Percentiles rank a stretch among this genome's conserved stretches.
These are phyloP conservation scores for Drosophila murphyi DNA, from an alignment of 1,140 invertebrate species.

Conservation along the genomic window DNA sequence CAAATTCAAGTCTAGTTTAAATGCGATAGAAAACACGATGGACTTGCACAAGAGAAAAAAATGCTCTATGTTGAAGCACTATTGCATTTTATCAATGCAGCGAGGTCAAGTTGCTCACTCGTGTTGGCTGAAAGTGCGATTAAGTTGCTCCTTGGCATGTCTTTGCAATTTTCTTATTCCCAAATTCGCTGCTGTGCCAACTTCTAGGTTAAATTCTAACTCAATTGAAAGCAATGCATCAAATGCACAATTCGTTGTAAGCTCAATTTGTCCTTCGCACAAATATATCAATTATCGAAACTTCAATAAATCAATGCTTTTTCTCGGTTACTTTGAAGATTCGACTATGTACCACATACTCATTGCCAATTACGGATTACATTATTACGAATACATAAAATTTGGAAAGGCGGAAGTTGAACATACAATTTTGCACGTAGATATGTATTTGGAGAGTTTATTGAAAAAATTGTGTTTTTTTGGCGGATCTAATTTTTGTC, in stretches of 20 bases:
- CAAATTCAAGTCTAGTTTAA: constrained; percentile 49
- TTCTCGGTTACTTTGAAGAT: neutral
- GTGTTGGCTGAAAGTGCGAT: constrained; percentile 20
- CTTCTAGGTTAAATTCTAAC: neutral
- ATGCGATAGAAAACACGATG: constrained; percentile 24
- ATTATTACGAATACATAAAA: too few species aligned
- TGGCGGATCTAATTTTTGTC: too few species aligned
- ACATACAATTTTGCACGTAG: too few species aligned
- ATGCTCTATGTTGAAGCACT: neutral
- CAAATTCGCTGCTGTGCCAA: neutral
- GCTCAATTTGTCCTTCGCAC: constrained; percentile 18
- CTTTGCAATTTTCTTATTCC: neutral
- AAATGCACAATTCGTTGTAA: constrained; percentile 17
- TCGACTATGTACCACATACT: neutral
- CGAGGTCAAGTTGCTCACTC: constrained; percentile 35
- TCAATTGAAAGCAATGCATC: constrained; percentile 12
- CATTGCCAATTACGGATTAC: neutral
- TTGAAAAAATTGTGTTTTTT: too few species aligned
- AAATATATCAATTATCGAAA: constrained; percentile 23
- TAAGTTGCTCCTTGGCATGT: constrained; percentile 4
- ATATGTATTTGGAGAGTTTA: too few species aligned
- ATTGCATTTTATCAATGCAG: constrained; percentile 23
- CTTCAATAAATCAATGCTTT: constrained; percentile 24
- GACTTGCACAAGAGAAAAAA: neutral
- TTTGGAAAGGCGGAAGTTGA: too few species aligned